These are phyloP conservation scores for Gallinago solitaria DNA, from an alignment of 2,797 vertebrate genomes.

Conservation along the genomic window DNA sequence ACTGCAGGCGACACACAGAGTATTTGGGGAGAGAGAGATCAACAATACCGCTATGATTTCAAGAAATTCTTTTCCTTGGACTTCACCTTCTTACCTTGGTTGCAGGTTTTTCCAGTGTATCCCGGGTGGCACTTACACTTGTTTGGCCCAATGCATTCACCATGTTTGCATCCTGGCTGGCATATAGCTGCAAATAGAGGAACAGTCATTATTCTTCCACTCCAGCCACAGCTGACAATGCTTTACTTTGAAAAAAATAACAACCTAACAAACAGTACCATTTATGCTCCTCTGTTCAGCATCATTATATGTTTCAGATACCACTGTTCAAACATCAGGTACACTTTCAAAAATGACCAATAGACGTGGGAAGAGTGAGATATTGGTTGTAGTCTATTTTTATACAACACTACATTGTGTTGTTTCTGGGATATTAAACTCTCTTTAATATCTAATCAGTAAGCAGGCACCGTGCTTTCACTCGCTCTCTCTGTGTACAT, in stretches of 20 bases:
- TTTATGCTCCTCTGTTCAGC: neutral
- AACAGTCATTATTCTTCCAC: neutral
- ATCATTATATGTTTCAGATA: neutral
- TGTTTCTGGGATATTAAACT: neutral
- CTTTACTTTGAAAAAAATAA: neutral
- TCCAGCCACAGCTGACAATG: neutral
- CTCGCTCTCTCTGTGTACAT: neutral
- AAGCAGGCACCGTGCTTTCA: neutral
- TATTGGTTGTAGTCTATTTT: neutral
- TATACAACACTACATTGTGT: neutral
- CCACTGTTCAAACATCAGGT: neutral
- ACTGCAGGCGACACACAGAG: neutral
- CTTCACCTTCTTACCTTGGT: constrained; percentile 87
- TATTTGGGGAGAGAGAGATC: neutral
- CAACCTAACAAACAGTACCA: neutral
- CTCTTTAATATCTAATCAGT: neutral
- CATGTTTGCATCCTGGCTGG: constrained; percentile 93
- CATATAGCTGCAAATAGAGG: constrained; percentile 86
- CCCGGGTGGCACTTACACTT: constrained; percentile 96
- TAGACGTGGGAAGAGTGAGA: rapidly evolving
- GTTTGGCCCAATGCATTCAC: constrained; percentile 94
- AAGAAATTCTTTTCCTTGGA: neutral
- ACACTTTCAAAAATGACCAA: neutral
- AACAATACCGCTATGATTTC: neutral
- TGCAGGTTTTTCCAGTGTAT: constrained; percentile 96